phyloP scores from a whole-genome alignment of 2,113 vertebrate genomes.

The Tragelaphus strepsiceros region DNA sequence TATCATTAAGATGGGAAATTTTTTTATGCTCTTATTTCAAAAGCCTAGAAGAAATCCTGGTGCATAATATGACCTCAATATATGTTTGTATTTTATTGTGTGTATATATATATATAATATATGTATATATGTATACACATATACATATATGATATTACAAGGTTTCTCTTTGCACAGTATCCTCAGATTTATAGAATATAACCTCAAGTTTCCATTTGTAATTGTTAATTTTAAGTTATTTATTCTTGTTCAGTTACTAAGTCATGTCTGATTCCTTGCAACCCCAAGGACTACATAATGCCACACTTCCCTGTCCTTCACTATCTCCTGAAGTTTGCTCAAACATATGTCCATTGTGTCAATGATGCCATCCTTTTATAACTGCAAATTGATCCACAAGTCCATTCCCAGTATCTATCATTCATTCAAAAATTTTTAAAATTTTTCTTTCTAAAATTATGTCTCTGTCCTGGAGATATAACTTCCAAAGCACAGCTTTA shows the following conservation, averaged over 20 bases:
- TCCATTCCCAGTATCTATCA: background rate
- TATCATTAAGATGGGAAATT: background rate
- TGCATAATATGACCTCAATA: background rate
- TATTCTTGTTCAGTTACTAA: background rate
- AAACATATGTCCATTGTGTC: background rate
- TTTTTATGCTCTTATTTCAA: background rate
- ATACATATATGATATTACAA: background rate
- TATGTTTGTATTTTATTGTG: background rate
- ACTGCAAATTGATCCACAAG: background rate
- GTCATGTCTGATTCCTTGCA: background rate
- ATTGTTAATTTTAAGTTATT: background rate
- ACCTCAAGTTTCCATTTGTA: background rate
- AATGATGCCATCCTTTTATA: background rate
- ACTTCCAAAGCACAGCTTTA: background rate
- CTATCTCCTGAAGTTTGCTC: background rate
- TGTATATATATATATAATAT: background rate
- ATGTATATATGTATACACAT: background rate
- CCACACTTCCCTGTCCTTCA: background rate
- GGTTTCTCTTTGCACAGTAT: background rate
- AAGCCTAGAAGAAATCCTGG: background rate
- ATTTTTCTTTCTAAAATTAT: background rate
- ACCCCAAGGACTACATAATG: background rate
- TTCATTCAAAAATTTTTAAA: background rate
- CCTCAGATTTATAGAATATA: background rate
- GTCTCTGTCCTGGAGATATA: rapidly evolving